Evolutionary conservation across 2,797 vertebrate genomes (phyloP), one percentile per base, ranked within the genome.

Genomic region (Hyperoplus lanceolatus): DNA sequence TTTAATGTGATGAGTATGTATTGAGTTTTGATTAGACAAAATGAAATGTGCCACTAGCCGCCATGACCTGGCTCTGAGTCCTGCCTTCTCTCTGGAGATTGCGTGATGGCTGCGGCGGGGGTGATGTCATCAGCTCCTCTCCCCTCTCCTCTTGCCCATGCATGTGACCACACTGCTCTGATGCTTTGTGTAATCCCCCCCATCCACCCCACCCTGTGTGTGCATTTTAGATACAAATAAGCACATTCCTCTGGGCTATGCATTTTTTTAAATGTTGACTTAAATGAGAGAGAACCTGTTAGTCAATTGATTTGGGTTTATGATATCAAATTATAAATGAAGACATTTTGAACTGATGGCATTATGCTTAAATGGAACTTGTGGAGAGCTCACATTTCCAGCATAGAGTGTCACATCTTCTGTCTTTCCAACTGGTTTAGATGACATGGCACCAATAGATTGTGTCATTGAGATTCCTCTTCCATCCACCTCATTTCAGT

Each of bases 61-160:
- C 65, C 59, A 63, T 70, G 83, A 80, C 63, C 85, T 62, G 16
- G 0, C 59, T 72, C 67, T 39, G 7, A 18, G 15, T 60, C 4
- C 36, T 21, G 59, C 36, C 38, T 11, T 68, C 60, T 70, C 81
- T 77, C 39, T 14, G 70, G 74, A 79, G 60, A 54, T 54, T 77
- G 65, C 21, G 48, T 68, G 73, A 82, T 75, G 53, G 49, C 62
- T 58, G 29, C 6, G 9, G n/a, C 59, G 56, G 49, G 43, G 43
- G 55, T 90, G 86, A 92, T 87, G 83, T 86, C 86, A 90, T 73
- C 11, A 9, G 5, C 58, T 51, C 41, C 29, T 43, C 38, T 29
- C 36, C 43, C 57, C 55, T 46, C 21, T 12, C 58, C 21, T 41
- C 63, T n/a, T 18, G 43, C 38, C 38, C 75, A 74, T n/a, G 57